Conservation (phyloP, 2,797 vertebrate genomes). For the Rousettus madagascariensis region DNA sequence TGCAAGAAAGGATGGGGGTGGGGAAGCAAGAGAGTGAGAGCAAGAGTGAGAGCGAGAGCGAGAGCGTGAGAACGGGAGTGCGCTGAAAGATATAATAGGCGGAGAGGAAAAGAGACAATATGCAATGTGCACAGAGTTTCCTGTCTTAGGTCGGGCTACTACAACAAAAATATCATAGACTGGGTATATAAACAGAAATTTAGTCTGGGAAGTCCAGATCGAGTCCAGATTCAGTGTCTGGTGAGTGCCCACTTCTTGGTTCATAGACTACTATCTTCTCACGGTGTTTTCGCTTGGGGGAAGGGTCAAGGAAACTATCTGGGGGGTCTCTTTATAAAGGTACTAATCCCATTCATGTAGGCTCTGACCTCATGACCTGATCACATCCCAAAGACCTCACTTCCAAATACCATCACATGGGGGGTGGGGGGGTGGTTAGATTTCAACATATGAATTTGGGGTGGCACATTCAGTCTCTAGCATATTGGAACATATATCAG, state of each 20-base stretch:
- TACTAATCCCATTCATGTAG: background rate
- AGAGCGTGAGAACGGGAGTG: no score
- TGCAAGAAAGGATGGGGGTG: background rate
- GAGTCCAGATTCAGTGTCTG: background rate
- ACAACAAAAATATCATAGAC: background rate
- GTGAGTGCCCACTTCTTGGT: background rate
- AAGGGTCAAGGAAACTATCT: background rate
- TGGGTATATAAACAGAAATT: background rate
- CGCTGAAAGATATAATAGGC: background rate
- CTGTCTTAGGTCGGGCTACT: background rate
- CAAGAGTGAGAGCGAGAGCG: no score
- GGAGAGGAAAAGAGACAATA: background rate
- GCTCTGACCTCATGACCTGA: background rate
- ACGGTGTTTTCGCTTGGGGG: background rate
- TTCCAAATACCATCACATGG: background rate
- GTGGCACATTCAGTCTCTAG: background rate
- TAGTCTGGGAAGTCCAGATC: background rate
- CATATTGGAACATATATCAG: background rate
- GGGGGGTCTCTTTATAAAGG: background rate
- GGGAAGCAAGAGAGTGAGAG: accelerated
- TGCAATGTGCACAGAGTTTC: accelerated
- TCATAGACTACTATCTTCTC: background rate
- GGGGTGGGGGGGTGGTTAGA: background rate
- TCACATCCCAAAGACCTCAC: background rate
- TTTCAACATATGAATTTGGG: background rate